Conservation (phyloP, 2,888 invertebrate species). For the Andrena marginata region DNA sequence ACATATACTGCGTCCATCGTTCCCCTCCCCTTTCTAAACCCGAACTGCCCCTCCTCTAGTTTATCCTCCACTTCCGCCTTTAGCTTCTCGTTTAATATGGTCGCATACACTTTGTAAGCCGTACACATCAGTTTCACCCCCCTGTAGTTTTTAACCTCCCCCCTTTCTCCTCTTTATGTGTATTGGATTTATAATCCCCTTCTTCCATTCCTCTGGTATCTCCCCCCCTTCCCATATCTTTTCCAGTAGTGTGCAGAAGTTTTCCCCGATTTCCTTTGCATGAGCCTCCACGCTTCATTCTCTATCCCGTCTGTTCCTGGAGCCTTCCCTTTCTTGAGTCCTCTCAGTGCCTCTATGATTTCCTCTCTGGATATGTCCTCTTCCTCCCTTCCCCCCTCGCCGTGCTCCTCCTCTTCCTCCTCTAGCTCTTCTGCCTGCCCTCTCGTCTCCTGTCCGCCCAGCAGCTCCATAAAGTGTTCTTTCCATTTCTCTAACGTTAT, state of each 20-base stretch:
- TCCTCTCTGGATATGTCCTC: no score
- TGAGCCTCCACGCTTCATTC: background rate
- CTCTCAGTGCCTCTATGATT: no score
- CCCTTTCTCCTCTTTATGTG: background rate
- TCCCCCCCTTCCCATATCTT: background rate
- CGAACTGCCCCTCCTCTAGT: conserved; percentile 9
- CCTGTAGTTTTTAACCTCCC: background rate
- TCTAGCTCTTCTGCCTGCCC: background rate
- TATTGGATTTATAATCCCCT: background rate
- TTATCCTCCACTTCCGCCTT: background rate
- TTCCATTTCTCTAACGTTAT: background rate
- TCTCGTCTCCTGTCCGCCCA: background rate
- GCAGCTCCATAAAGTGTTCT: background rate
- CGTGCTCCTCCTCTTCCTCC: background rate
- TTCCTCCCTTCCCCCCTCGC: background rate
- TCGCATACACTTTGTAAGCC: background rate
- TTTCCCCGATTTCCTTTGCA: background rate
- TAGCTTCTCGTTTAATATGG: background rate
- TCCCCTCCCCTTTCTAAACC: conserved; percentile 24
- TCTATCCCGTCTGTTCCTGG: background rate
- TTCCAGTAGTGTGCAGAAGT: background rate
- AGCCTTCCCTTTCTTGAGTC: background rate
- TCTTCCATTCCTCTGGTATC: background rate
- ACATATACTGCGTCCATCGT: conserved; percentile 11
- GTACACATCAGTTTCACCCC: background rate